A percentile compares a stretch with the other conserved stretches of the same genome.
These are phyloP conservation scores for Drosophila gunungcola DNA, from an alignment of 1,140 invertebrate genomes.

Conservation along the genomic window DNA sequence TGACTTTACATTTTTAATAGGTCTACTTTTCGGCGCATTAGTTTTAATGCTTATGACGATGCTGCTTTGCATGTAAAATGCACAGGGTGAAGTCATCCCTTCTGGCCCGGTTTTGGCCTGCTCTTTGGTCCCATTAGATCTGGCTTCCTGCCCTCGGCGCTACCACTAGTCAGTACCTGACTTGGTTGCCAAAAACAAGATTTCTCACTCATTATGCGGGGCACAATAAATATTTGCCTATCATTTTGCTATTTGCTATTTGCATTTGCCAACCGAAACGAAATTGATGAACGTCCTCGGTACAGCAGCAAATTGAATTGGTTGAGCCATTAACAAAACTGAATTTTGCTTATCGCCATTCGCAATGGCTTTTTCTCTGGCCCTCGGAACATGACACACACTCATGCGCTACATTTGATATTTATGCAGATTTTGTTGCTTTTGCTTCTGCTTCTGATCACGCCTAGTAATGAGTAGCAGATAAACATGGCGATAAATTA, in stretches of 20 bases:
- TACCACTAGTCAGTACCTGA: conserved; percentile 22
- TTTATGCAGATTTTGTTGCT: conserved; percentile 69
- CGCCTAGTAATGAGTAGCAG: conserved; percentile 60
- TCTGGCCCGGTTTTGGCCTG: neutral
- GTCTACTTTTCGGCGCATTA: conserved; percentile 80
- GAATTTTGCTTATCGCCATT: conserved; percentile 59
- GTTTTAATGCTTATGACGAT: conserved; percentile 62
- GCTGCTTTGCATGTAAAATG: conserved; percentile 44
- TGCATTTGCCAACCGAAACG: conserved; percentile 45
- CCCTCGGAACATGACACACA: conserved; percentile 13
- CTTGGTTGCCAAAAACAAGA: conserved; percentile 46
- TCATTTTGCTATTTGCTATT: conserved; percentile 47
- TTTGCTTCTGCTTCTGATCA: conserved; percentile 25
- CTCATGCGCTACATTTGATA: conserved; percentile 42
- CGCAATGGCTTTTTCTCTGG: conserved; percentile 26
- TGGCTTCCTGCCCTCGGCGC: conserved; percentile 16
- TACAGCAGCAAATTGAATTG: conserved; percentile 39
- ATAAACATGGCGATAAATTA: conserved; percentile 78
- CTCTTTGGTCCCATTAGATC: neutral
- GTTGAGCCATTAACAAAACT: conserved; percentile 49
- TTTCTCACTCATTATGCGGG: conserved; percentile 41
- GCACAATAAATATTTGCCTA: conserved; percentile 44
- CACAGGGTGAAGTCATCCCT: conserved; percentile 2
- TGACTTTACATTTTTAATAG: conserved; percentile 66
- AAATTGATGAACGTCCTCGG: conserved; percentile 36